A percentile compares a stretch with the other conserved stretches of the same genome.
phyloP scores from a whole-genome alignment of 2,113 vertebrate genomes.

The Todiramphus chloris region DNA sequence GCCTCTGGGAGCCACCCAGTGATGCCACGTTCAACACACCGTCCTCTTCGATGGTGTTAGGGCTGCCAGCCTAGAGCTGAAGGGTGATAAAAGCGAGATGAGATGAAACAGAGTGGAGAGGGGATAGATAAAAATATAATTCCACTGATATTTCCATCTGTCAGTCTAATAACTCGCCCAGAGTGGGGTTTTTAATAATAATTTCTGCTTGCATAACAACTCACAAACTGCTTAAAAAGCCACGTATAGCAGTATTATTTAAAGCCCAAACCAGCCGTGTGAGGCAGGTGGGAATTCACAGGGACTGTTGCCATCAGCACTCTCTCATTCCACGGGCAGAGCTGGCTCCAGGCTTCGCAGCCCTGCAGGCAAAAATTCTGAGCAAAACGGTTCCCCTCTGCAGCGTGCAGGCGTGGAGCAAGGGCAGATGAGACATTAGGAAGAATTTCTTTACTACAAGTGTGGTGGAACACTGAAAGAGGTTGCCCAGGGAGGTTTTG shows the following conservation, averaged over 20 bases:
- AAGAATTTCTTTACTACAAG: too few species aligned
- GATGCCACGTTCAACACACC: not conserved
- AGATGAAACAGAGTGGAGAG: not conserved
- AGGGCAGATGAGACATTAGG: too few species aligned
- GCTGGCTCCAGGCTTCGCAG: not conserved
- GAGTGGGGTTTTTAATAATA: not conserved
- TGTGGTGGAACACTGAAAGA: too few species aligned
- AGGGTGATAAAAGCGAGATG: not conserved
- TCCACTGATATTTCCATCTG: not conserved
- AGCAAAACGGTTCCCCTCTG: not conserved
- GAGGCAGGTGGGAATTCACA: constrained; percentile 31
- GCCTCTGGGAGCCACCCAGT: not conserved
- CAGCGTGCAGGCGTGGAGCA: not conserved
- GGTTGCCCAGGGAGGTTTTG: too few species aligned
- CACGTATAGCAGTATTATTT: not conserved
- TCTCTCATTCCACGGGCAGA: not conserved
- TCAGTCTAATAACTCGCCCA: not conserved
- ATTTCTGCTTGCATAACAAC: constrained; percentile 15
- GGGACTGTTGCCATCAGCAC: not conserved
- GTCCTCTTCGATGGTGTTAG: not conserved
- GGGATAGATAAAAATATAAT: not conserved
- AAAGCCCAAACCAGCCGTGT: not conserved
- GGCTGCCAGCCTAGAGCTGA: not conserved
- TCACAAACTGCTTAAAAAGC: too few species aligned
- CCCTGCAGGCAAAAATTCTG: not conserved